These are phyloP conservation scores for Saxicola maurus DNA, from an alignment of 2,797 vertebrate genomes.

Conservation along the genomic window DNA sequence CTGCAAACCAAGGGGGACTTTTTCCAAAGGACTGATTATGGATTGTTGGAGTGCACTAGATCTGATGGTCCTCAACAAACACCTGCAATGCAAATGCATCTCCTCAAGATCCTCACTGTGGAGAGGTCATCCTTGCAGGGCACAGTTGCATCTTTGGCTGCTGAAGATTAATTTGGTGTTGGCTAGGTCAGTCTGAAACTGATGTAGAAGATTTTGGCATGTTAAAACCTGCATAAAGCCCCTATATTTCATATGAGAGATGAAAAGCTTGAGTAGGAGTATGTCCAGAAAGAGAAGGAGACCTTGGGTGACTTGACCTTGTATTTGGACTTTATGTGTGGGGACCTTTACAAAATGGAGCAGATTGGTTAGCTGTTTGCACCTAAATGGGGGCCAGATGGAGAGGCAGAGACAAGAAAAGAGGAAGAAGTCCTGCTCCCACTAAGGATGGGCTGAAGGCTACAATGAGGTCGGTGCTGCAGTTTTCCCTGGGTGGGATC, in stretches of 20 bases:
- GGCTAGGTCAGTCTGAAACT: background rate
- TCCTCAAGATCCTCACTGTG: background rate
- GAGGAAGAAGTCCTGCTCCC: background rate
- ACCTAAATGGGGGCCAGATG: background rate
- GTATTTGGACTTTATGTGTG: background rate
- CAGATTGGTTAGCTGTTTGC: background rate
- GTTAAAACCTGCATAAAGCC: background rate
- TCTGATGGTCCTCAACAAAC: background rate
- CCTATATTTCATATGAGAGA: background rate
- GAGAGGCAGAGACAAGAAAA: background rate
- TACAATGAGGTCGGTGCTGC: background rate
- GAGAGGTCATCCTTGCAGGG: background rate
- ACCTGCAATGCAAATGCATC: background rate
- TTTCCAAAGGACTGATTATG: background rate
- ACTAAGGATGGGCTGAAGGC: background rate
- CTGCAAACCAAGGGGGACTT: background rate
- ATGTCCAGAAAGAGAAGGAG: background rate
- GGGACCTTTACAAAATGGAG: background rate
- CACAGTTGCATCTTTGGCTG: background rate
- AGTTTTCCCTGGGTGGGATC: background rate
- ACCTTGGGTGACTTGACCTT: background rate
- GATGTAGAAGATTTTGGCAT: background rate
- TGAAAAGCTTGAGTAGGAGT: background rate
- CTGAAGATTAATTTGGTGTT: background rate
- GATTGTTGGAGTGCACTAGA: background rate